These are phyloP conservation scores for Callinectes sapidus DNA, from an alignment of 2,888 invertebrate species.

Conservation along the genomic window DNA sequence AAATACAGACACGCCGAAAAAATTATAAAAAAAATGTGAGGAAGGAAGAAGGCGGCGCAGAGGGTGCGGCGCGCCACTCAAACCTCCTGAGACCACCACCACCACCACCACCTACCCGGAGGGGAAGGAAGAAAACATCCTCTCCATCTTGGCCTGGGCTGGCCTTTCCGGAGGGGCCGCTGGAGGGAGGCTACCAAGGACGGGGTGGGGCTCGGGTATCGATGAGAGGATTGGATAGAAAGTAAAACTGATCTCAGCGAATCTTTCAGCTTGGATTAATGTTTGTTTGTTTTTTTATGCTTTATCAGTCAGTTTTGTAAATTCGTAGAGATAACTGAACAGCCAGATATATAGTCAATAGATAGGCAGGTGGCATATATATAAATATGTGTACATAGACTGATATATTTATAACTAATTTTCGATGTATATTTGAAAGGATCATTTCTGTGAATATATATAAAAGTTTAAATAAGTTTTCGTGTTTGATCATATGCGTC, in stretches of 20 bases:
- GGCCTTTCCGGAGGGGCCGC: background rate
- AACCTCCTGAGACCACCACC: background rate
- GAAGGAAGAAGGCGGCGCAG: background rate
- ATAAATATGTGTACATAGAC: background rate
- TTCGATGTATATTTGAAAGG: background rate
- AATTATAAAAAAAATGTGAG: background rate
- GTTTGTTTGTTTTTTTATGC: too few relatives aligned
- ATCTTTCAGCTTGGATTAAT: background rate
- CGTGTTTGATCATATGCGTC: too few relatives aligned
- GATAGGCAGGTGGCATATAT: background rate
- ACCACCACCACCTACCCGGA: background rate
- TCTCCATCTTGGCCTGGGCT: background rate
- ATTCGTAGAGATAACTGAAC: background rate
- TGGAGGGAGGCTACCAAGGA: background rate
- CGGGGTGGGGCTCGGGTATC: background rate
- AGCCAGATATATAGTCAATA: background rate
- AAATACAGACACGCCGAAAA: background rate
- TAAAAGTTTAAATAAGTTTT: too few relatives aligned
- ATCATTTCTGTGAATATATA: too few relatives aligned
- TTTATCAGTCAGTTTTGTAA: background rate
- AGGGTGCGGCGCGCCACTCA: background rate
- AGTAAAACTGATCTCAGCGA: background rate
- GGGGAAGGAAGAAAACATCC: slow-evolving; percentile 12
- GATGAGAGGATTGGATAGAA: background rate
- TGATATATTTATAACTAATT: background rate